phyloP scores from a whole-genome alignment of 2,113 vertebrate genomes.

The Harpagus bidentatus region DNA sequence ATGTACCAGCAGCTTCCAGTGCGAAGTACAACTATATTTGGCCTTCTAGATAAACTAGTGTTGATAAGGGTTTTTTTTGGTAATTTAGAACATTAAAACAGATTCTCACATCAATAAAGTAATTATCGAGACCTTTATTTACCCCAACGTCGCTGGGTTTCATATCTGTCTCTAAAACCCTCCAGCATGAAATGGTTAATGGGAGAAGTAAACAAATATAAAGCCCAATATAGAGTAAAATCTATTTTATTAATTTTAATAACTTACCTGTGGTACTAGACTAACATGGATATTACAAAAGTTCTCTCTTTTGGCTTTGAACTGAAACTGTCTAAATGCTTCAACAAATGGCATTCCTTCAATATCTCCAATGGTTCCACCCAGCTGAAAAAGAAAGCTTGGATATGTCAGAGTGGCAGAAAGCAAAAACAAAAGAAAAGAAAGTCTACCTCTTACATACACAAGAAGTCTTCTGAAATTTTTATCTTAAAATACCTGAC shows the following conservation, averaged over 20 bases:
- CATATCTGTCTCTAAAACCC: not conserved
- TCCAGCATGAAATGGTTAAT: not conserved
- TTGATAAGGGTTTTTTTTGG: not conserved
- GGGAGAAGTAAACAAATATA: not conserved
- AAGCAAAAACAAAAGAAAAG: not conserved
- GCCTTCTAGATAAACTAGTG: not conserved
- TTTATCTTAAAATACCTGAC: not conserved
- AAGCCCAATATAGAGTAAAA: not conserved
- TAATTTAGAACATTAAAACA: not conserved
- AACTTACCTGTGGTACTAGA: slow-evolving; percentile 78
- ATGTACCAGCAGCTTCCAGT: not conserved
- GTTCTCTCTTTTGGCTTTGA: slow-evolving; percentile 79
- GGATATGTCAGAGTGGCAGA: not conserved
- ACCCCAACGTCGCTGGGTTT: not conserved
- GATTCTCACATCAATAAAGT: not conserved
- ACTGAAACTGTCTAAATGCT: slow-evolving; percentile 83
- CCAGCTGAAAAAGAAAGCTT: slow-evolving; percentile 67
- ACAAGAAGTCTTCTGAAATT: not conserved
- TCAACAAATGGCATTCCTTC: slow-evolving; percentile 84
- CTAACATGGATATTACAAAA: slow-evolving; percentile 84
- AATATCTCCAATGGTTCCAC: slow-evolving; percentile 82
- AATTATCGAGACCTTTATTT: not conserved
- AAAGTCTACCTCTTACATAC: not conserved
- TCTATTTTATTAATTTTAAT: not conserved
- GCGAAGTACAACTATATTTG: not conserved